Conservation (phyloP, 1,140 invertebrate species). For the Hesperophylax magnus region DNA sequence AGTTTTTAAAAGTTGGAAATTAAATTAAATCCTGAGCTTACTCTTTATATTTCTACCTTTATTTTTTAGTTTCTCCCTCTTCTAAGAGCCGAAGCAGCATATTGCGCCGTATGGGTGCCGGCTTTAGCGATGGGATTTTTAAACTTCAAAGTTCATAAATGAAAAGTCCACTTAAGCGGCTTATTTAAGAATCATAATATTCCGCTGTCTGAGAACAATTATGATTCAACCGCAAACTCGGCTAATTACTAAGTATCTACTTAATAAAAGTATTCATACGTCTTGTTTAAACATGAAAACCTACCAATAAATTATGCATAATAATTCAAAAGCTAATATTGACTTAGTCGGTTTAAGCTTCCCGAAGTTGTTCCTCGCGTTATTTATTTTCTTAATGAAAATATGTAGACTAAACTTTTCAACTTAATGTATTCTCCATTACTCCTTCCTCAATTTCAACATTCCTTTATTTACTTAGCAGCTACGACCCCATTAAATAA, state of each 20-base stretch:
- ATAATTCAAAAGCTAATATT: no score
- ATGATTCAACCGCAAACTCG: slow-evolving; percentile 4
- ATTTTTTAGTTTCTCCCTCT: slow-evolving; percentile 47
- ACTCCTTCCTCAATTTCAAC: slow-evolving; percentile 7
- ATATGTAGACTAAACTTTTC: background rate
- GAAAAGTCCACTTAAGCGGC: slow-evolving; percentile 53
- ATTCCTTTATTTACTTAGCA: background rate
- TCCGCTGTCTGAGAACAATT: background rate
- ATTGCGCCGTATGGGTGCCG: slow-evolving; percentile 47
- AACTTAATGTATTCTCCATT: background rate
- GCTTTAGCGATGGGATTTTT: slow-evolving; percentile 54
- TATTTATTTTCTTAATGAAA: background rate
- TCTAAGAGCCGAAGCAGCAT: slow-evolving; percentile 31
- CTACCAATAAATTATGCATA: no score
- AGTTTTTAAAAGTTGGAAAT: slow-evolving; percentile 59
- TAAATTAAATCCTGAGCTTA: slow-evolving; percentile 58
- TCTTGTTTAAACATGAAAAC: no score
- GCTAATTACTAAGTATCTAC: no score
- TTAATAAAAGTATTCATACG: no score
- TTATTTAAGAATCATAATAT: slow-evolving; percentile 48
- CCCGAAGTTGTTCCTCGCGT: background rate
- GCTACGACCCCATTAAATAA: slow-evolving; percentile 44
- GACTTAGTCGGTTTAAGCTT: no score
- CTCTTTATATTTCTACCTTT: slow-evolving; percentile 58
- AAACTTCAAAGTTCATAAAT: slow-evolving; percentile 54